Conservation (phyloP, 2,113 vertebrate genomes). For the Nannobrachium achirus region DNA sequence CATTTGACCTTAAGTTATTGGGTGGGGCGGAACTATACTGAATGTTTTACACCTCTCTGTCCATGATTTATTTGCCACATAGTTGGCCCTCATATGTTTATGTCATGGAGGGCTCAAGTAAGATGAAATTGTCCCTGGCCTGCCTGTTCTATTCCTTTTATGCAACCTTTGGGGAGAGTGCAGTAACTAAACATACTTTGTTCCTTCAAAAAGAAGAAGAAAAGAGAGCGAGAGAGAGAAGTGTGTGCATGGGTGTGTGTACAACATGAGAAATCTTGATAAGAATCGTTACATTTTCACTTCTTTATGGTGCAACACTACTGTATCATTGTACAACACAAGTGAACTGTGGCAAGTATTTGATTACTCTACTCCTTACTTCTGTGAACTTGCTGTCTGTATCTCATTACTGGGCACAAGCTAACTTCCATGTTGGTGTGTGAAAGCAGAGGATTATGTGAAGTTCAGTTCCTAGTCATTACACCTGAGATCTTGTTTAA, state of each 20-base stretch:
- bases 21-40: not conserved
- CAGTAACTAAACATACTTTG: not conserved
- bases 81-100: not conserved
- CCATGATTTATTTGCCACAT: not conserved
- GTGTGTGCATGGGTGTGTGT: not conserved
- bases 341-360: too few relatives aligned
- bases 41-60: slow-evolving; percentile 15
- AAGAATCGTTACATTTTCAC: too few relatives aligned
- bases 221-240: too few relatives aligned
- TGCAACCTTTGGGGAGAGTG: not conserved
- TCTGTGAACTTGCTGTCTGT: too few relatives aligned
- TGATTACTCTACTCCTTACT: too few relatives aligned
- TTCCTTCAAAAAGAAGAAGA: too few relatives aligned
- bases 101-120: not conserved
- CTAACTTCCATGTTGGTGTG: not conserved
- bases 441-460: not conserved
- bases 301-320: too few relatives aligned
- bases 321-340: too few relatives aligned
- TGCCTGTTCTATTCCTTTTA: not conserved
- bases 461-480: too few relatives aligned
- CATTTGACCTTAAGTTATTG: not conserved
- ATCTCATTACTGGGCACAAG: too few relatives aligned
- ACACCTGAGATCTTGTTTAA: slow-evolving; percentile 8
- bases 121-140: not conserved
- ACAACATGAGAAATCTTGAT: not conserved